Base-by-base conservation (phyloP, 2,797 vertebrate genomes). In the Uromys caudimaculatus region DNA sequence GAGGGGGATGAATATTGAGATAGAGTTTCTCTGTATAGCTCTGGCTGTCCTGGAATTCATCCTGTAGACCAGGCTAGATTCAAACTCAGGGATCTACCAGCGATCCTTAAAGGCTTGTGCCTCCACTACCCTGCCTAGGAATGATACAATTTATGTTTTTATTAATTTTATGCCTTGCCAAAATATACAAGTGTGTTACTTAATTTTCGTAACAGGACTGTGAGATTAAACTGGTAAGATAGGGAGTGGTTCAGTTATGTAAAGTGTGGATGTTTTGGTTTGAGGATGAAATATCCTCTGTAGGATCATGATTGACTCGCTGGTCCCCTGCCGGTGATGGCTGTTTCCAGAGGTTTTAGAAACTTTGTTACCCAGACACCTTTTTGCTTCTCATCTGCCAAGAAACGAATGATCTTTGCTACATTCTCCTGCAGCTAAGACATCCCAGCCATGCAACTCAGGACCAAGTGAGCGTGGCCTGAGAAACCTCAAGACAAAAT, bases 111-210 rank as follows among this genome's bases (percentile, higher is more conserved):
- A 76, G 73, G 41, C 24, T 0, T 47, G 73, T 75, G 73, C 41
- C 38, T 13, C 38, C 11, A 27, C 23, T 75, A 44, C 73, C 23
- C 41, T 7, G 73, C 41, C 73, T 75, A 29, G 73, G 41, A 44
- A 23, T 75, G 41, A 44, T 75, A 83, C 27, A 38, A 71, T 5
- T 38, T 82, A 41, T 35, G 8, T 86, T 85, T 38, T 29, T 78
- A 62, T n/a, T 44, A 90, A 29, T 44, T 90, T 93, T 78, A 38
- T 90, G 14, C 82, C 93, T 92, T 52, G n/a, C 84, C n/a, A 91
- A 84, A 89, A 90, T 62, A 52, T 69, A 14, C 50, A 82, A 44
- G 29, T 8, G 8, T 2, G 3, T 56, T 87, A 81, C n/a, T 90
- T 67, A 64, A 78, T 84, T 85, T 82, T 92, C n/a, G 10, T 64